phyloP scores from a whole-genome alignment of 2,888 invertebrate species.

The Zelleria hepariella region DNA sequence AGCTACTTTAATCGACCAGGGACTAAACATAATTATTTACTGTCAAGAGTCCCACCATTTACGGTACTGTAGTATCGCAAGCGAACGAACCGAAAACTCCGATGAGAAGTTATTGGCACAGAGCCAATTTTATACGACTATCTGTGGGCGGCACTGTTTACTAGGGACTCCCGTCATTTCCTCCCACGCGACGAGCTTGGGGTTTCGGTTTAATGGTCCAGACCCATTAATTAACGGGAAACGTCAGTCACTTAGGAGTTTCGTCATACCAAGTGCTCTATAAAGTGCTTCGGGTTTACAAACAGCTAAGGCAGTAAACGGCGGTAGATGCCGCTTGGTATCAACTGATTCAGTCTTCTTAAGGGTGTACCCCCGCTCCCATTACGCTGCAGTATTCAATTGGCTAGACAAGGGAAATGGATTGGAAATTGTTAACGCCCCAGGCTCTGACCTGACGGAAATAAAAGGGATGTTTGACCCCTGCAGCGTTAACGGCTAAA shows the following conservation, averaged over 20 bases:
- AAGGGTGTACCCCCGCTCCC: constrained; percentile 1
- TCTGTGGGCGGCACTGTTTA: not conserved
- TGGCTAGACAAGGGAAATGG: constrained; percentile 44
- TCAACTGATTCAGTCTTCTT: not conserved
- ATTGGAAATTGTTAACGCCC: constrained; percentile 61
- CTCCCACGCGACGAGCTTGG: not conserved
- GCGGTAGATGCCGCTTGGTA: not conserved
- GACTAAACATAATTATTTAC: not conserved
- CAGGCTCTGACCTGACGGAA: constrained; percentile 51
- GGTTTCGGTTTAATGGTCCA: not conserved
- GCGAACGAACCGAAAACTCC: not conserved
- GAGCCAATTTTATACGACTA: not conserved
- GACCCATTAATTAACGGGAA: not conserved
- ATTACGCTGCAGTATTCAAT: constrained; percentile 23
- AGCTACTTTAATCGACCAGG: not conserved
- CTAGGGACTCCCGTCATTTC: not conserved
- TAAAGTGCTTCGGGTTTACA: no score
- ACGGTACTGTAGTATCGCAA: not conserved
- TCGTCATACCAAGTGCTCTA: not conserved
- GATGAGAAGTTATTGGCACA: not conserved
- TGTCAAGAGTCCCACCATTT: not conserved
- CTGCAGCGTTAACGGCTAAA: not conserved
- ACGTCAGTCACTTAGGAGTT: not conserved
- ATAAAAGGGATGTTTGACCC: constrained; percentile 34
- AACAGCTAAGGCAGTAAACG: not conserved